A percentile compares a stretch with the other conserved stretches of the same genome.
These are phyloP conservation scores for Phyllotreta cruciferae DNA, from an alignment of 2,888 invertebrate genomes.

Conservation along the genomic window DNA sequence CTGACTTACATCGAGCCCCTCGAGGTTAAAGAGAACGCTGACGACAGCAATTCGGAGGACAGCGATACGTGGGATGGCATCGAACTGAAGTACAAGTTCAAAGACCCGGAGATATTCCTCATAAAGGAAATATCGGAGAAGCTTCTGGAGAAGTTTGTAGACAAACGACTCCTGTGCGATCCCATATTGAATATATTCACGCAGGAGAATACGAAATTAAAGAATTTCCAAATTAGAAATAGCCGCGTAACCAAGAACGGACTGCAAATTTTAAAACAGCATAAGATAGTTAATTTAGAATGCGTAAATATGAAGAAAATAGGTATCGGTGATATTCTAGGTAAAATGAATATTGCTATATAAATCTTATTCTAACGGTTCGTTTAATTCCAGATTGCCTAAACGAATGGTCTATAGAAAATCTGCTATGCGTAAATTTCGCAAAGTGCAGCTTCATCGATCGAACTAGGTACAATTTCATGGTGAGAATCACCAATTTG, in stretches of 20 bases:
- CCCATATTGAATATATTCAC: conserved; percentile 65
- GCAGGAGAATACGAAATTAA: conserved; percentile 66
- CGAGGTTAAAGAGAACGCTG: conserved; percentile 46
- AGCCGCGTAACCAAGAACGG: conserved; percentile 67
- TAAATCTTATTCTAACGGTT: too few relatives aligned
- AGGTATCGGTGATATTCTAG: conserved; percentile 60
- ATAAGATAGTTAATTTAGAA: conserved; percentile 69
- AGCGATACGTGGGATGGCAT: conserved; percentile 42
- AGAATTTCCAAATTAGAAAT: conserved; percentile 66
- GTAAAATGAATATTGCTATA: too few relatives aligned
- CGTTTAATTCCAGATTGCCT: conserved; percentile 62
- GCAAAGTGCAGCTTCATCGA: conserved; percentile 69
- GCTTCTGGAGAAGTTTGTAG: conserved; percentile 63
- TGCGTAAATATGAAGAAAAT: conserved; percentile 68
- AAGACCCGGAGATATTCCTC: conserved; percentile 65
- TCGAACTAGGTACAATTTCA: conserved; percentile 59
- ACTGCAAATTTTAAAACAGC: conserved; percentile 66
- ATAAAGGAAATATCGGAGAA: conserved; percentile 67
- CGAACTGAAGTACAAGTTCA: conserved; percentile 55
- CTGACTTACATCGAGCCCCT: conserved; percentile 56
- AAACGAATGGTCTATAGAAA: conserved; percentile 70
- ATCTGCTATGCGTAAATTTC: conserved; percentile 68
- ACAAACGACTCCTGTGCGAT: conserved; percentile 67
- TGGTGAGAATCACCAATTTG: conserved; percentile 67
- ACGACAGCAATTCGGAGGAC: conserved; percentile 37